These are phyloP conservation scores for Chymomyza caudatula DNA, from an alignment of 2,888 invertebrate genomes.

Conservation along the genomic window DNA sequence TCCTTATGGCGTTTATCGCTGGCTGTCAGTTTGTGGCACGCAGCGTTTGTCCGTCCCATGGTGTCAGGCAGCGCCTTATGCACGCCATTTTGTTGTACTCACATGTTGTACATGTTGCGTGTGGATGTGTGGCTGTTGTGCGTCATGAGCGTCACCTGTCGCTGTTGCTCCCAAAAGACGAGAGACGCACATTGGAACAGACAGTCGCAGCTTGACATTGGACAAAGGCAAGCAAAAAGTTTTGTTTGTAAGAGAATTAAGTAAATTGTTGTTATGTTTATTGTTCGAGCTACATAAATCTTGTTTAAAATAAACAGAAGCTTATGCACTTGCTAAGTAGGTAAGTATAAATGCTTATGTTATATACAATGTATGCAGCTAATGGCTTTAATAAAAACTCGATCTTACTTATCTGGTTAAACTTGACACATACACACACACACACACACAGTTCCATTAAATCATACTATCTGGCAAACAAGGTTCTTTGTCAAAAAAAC, in stretches of 20 bases:
- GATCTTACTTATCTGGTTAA: neutral
- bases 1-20: slow-evolving; percentile 4
- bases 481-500: neutral
- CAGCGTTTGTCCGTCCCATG: neutral
- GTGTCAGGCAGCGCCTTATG: neutral
- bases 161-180: slow-evolving; percentile 9
- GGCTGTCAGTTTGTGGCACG: slow-evolving; percentile 1
- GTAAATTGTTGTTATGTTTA: neutral
- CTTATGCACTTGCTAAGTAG: neutral
- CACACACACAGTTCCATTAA: neutral
- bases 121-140: neutral
- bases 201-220: slow-evolving; percentile 13
- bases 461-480: neutral
- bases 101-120: neutral
- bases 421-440: neutral
- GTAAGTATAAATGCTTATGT: neutral
- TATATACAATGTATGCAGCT: neutral
- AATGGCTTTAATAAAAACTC: neutral
- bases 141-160: slow-evolving; percentile 33
- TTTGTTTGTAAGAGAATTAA: slow-evolving; percentile 2
- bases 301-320: slow-evolving; percentile 2
- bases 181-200: neutral
- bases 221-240: neutral
- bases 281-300: neutral
- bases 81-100: slow-evolving; percentile 29